phyloP scores from a whole-genome alignment of 1,140 invertebrate species.

The Pogonus chalceus region DNA sequence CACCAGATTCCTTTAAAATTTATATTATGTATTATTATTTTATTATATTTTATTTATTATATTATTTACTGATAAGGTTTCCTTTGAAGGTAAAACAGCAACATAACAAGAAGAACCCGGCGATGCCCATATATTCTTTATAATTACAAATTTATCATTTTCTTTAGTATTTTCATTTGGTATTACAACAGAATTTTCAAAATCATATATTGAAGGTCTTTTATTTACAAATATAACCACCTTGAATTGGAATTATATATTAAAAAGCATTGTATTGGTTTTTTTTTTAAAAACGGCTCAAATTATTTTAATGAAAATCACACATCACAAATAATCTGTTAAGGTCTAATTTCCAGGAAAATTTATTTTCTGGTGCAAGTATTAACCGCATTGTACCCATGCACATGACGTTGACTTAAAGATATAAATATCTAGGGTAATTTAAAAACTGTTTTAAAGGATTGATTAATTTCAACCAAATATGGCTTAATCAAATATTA shows the following conservation, averaged over 20 bases:
- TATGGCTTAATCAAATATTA: no score
- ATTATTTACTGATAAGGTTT: neutral
- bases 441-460: no score
- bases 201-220: neutral
- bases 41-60: neutral
- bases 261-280: no score
- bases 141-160: neutral
- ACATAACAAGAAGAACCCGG: neutral
- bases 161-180: neutral
- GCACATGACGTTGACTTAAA: no score
- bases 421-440: no score
- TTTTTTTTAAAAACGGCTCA: no score
- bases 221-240: neutral
- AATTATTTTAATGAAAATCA: no score
- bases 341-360: no score
- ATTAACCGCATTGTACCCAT: no score
- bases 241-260: neutral
- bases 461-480: no score
- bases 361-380: no score
- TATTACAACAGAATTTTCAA: neutral
- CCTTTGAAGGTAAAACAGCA: neutral
- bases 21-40: neutral
- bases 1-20: neutral
- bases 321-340: no score
- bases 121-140: neutral